phyloP scores from a whole-genome alignment of 2,113 vertebrate species.

The Felis chaus region DNA sequence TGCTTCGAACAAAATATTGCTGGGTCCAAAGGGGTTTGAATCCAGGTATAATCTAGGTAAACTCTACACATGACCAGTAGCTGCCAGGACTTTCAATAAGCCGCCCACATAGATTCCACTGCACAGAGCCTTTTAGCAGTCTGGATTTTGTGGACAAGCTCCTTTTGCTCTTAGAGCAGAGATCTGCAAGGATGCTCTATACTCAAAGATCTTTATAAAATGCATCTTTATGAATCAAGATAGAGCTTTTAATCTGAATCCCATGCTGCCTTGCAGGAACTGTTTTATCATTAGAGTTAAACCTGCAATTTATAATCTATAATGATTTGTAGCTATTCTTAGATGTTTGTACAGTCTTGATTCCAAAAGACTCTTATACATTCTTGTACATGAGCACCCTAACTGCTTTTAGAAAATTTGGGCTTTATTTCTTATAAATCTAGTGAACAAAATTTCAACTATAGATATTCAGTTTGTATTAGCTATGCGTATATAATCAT shows the following conservation, averaged over 20 bases:
- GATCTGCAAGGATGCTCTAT: background rate
- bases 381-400: background rate
- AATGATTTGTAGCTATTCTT: background rate
- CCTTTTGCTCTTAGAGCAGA: background rate
- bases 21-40: background rate
- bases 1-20: background rate
- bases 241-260: background rate
- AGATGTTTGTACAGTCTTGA: background rate
- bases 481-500: background rate
- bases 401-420: background rate
- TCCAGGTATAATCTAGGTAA: background rate
- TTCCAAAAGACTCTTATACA: background rate
- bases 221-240: background rate
- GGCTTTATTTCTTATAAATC: background rate
- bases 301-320: background rate
- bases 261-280: background rate
- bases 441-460: background rate
- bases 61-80: background rate
- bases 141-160: background rate
- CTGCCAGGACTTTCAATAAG: background rate
- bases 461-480: background rate
- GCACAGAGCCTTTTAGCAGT: background rate
- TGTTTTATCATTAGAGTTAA: background rate
- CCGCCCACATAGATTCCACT: background rate
- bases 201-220: background rate